phyloP scores from a whole-genome alignment of 2,113 vertebrate genomes.

The Silurus glanis region DNA sequence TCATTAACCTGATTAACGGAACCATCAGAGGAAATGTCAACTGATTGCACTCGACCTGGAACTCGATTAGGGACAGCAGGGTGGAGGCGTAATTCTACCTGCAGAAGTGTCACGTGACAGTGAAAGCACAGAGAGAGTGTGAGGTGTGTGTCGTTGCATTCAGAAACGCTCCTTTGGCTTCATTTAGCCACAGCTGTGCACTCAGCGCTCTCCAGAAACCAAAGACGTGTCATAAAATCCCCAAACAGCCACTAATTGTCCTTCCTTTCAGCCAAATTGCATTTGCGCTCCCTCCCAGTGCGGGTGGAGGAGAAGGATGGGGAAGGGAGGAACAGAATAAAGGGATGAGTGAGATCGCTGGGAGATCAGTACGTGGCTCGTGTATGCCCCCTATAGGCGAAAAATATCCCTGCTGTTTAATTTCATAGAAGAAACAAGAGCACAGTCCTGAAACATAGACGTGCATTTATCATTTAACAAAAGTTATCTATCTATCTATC shows the following conservation, averaged over 20 bases:
- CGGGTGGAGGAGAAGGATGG: neutral
- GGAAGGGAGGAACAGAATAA: neutral
- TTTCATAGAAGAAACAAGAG: neutral
- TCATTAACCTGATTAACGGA: neutral
- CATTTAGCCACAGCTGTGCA: conserved; percentile 9
- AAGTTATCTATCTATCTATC: too few species aligned
- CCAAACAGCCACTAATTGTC: conserved; percentile 39
- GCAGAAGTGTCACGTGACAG: neutral
- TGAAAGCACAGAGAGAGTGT: neutral
- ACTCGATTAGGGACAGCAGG: neutral
- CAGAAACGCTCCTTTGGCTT: conserved; percentile 12
- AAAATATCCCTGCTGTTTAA: too few species aligned
- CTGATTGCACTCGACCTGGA: rapidly evolving
- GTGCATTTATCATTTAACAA: neutral
- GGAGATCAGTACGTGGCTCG: conserved; percentile 1
- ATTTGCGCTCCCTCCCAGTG: neutral
- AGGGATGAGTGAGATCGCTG: neutral
- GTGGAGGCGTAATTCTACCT: neutral
- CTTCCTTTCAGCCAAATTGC: conserved; percentile 34
- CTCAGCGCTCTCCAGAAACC: conserved; percentile 8
- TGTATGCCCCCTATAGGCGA: conserved; percentile 37
- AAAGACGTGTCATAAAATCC: conserved; percentile 24
- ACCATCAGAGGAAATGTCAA: too few species aligned
- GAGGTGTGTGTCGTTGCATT: neutral
- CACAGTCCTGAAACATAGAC: neutral